Conservation (phyloP, 2,113 vertebrate genomes). For the Rhea pennata region DNA sequence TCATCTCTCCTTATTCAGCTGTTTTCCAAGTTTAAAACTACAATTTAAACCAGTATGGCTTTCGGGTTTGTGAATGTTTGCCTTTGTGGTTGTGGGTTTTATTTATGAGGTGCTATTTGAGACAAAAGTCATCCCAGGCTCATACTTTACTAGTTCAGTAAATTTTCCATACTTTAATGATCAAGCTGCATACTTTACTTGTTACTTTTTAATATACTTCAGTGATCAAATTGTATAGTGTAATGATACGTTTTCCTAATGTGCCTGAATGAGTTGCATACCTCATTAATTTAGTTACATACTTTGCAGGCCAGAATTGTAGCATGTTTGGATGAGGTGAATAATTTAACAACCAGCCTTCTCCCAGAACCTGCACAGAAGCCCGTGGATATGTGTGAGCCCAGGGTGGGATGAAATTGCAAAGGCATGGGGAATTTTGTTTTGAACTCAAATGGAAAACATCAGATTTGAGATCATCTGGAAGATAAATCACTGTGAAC, state of each 20-base stretch:
- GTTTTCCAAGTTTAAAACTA: not conserved
- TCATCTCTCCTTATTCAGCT: constrained; percentile 6
- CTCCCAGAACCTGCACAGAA: constrained; percentile 21
- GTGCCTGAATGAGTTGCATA: constrained; percentile 56
- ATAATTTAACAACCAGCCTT: constrained; percentile 31
- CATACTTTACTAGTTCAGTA: constrained; percentile 60
- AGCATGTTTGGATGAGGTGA: constrained; percentile 5
- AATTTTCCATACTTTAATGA: constrained; percentile 68
- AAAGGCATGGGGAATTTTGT: constrained; percentile 21
- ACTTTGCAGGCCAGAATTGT: constrained; percentile 8
- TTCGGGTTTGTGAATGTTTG: constrained; percentile 44
- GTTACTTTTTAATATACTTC: constrained; percentile 71
- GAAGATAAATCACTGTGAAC: constrained; percentile 14
- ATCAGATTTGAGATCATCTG: constrained; percentile 23
- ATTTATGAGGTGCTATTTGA: constrained; percentile 67
- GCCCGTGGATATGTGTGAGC: not conserved
- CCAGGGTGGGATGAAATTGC: not conserved
- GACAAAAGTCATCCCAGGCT: constrained; percentile 62
- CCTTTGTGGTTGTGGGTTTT: constrained; percentile 43
- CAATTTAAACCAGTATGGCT: not conserved
- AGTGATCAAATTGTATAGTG: constrained; percentile 44
- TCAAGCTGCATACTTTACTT: constrained; percentile 62
- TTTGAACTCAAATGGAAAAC: constrained; percentile 9
- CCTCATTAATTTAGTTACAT: constrained; percentile 50
- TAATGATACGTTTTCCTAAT: constrained; percentile 55